Conservation (phyloP, 2,113 vertebrate genomes). For the Strigops habroptila region DNA sequence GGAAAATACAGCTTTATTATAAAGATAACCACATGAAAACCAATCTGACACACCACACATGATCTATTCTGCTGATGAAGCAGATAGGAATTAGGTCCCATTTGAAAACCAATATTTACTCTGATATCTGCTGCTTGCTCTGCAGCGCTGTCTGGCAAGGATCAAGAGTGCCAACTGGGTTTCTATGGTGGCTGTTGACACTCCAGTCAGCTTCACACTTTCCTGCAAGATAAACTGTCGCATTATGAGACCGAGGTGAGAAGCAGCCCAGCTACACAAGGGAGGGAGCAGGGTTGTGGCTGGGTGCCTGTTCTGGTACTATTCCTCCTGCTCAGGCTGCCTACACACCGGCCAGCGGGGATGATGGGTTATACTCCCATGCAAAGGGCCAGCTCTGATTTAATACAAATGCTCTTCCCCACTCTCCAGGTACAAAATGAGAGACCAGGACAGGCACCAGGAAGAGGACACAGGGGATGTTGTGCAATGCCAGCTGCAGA, state of each 20-base stretch:
- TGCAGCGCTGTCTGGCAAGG: background rate
- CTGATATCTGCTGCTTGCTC: background rate
- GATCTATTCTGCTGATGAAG: background rate
- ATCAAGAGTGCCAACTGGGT: background rate
- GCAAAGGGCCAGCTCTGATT: background rate
- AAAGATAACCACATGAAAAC: background rate
- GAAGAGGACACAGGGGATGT: background rate
- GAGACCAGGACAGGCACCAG: background rate
- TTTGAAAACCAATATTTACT: conserved; percentile 14
- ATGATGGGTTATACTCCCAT: background rate
- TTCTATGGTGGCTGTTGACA: conserved; percentile 17
- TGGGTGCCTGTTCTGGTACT: background rate
- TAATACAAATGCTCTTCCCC: background rate
- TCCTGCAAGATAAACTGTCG: background rate
- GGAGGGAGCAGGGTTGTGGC: background rate
- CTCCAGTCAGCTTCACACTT: background rate
- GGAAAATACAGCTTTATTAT: background rate
- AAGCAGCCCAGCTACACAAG: background rate
- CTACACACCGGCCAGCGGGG: background rate
- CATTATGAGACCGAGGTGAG: background rate
- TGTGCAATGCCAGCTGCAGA: background rate
- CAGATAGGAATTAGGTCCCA: background rate
- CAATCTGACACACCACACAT: background rate
- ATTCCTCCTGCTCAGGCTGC: background rate
- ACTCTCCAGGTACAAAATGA: background rate